Conservation (phyloP, 1,140 invertebrate species). For the Dinoponera quadriceps region DNA sequence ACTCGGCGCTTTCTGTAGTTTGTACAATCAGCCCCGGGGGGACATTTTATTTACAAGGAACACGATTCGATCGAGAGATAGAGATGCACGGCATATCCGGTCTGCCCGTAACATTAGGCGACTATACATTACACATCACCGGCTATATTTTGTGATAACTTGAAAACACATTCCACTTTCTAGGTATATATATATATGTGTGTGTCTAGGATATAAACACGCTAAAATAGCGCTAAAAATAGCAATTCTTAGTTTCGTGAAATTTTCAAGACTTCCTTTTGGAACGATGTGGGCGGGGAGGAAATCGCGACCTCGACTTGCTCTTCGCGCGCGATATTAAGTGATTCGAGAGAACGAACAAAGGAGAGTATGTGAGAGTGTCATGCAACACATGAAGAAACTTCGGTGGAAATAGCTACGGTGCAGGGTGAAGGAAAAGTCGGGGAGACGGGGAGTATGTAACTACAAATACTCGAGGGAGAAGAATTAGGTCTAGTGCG, state of each 20-base stretch:
- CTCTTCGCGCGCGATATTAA: conserved; percentile 1
- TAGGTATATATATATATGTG: not conserved
- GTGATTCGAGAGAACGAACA: not conserved
- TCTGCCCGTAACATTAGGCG: conserved; percentile 22
- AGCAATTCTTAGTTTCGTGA: not conserved
- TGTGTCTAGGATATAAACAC: conserved; percentile 13
- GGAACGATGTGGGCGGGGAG: not conserved
- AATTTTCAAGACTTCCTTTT: not conserved
- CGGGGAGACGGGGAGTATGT: not conserved
- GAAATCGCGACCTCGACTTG: not conserved
- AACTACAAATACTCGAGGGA: conserved; percentile 23
- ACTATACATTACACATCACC: conserved; percentile 13
- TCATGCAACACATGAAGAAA: conserved; percentile 38
- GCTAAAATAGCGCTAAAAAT: not conserved
- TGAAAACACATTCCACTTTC: conserved; percentile 41
- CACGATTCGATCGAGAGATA: conserved; percentile 48
- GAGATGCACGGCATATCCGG: conserved; percentile 33
- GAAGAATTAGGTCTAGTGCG: conserved; percentile 15
- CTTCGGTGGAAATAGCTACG: conserved; percentile 25
- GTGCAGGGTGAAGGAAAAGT: conserved; percentile 29
- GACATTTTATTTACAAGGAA: conserved; percentile 64
- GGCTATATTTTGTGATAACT: conserved; percentile 17
- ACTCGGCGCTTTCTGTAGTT: conserved; percentile 61
- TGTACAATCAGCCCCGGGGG: conserved; percentile 58
- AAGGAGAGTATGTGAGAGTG: conserved; percentile 2